Conservation (phyloP, 2,113 vertebrate species). For the Canis aureus region DNA sequence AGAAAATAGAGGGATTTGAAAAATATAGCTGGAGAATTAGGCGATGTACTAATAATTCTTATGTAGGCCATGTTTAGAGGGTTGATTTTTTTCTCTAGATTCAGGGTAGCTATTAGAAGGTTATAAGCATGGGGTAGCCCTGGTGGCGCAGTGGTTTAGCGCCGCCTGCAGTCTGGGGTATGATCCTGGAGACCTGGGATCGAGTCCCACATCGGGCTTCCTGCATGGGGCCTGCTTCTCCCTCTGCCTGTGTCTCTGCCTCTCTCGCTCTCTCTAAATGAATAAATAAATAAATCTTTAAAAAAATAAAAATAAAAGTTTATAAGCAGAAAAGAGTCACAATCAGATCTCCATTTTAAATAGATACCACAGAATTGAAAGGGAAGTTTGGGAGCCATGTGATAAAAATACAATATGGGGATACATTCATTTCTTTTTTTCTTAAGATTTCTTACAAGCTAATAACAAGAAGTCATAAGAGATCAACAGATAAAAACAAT, state of each 20-base stretch:
- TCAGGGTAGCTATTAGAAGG: not conserved
- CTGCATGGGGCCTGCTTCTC: too few species aligned
- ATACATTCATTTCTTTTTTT: not conserved
- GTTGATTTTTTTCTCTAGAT: not conserved
- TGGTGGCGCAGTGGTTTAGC: too few species aligned
- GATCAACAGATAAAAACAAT: not conserved
- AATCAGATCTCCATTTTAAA: not conserved
- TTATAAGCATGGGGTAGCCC: too few species aligned
- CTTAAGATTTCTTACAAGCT: not conserved
- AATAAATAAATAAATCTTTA: too few species aligned
- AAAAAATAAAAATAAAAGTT: too few species aligned
- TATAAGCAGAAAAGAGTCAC: not conserved
- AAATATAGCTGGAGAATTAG: not conserved
- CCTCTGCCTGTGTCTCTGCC: too few species aligned
- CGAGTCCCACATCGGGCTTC: rapidly evolving
- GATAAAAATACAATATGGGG: not conserved
- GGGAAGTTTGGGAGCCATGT: not conserved
- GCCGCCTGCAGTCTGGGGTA: too few species aligned
- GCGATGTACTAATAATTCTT: not conserved
- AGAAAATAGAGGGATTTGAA: not conserved
- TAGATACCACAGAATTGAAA: not conserved
- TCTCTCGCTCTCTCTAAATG: too few species aligned
- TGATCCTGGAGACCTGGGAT: too few species aligned
- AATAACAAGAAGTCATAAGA: not conserved
- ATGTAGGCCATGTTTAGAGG: not conserved